Percentiles rank a stretch among this genome's conserved stretches.
These are phyloP conservation scores for Hyposoter didymator DNA, from an alignment of 2,888 invertebrate genomes.

Conservation along the genomic window DNA sequence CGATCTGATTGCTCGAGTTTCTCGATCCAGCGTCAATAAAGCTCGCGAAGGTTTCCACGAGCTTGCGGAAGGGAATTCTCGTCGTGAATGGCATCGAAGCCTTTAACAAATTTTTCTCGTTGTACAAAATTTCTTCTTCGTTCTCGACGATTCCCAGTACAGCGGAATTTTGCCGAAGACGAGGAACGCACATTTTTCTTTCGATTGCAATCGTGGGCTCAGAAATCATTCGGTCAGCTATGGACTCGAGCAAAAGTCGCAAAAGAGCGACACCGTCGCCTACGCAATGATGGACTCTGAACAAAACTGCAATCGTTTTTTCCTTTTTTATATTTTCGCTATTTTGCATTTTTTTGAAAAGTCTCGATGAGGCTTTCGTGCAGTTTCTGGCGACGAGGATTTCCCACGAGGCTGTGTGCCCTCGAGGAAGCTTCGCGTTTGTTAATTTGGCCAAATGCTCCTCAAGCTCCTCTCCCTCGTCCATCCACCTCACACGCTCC, in stretches of 20 bases:
- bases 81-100: slow-evolving; percentile 74
- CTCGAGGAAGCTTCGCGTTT: slow-evolving; percentile 84
- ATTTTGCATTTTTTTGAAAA: slow-evolving; percentile 72
- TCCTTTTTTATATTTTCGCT: slow-evolving; percentile 32
- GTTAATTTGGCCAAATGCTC: slow-evolving; percentile 82
- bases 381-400: slow-evolving; percentile 83
- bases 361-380: slow-evolving; percentile 61
- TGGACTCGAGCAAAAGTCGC: slow-evolving; percentile 84
- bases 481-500: slow-evolving; percentile 84
- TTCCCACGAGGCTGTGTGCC: slow-evolving; percentile 85
- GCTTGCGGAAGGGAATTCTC: slow-evolving; percentile 30
- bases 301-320: slow-evolving; percentile 84
- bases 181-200: slow-evolving; percentile 52
- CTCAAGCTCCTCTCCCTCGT: slow-evolving; percentile 78
- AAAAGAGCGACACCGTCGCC: slow-evolving; percentile 86
- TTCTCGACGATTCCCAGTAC: slow-evolving; percentile 40
- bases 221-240: slow-evolving; percentile 81
- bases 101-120: slow-evolving; percentile 65
- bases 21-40: slow-evolving; percentile 50
- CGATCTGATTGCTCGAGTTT: slow-evolving; percentile 22
- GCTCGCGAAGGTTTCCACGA: slow-evolving; percentile 21
- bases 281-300: slow-evolving; percentile 86
- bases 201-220: background rate
- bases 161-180: slow-evolving; percentile 52
- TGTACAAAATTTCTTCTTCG: slow-evolving; percentile 59